Evolutionary conservation across 2,797 vertebrate species (phyloP).

Genomic region (Typhlichthys eigenmanni): DNA sequence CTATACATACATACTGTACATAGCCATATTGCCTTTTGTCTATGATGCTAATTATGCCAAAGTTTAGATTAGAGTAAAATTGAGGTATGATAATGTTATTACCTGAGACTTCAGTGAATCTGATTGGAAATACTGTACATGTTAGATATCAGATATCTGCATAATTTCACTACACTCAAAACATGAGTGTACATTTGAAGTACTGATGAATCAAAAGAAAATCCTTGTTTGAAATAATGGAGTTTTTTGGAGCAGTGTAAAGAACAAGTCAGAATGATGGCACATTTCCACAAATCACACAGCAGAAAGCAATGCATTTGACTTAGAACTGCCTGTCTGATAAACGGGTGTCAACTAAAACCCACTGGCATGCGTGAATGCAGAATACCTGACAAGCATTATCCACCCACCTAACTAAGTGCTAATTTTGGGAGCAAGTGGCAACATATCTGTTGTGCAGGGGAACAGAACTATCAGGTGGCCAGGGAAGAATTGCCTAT

Average conservation of each 20-base stretch:
- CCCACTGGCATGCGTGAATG: slow-evolving; percentile 24
- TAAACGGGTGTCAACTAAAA: slow-evolving; percentile 24
- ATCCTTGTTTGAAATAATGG: neutral
- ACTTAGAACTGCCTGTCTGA: slow-evolving; percentile 24
- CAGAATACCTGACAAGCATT: slow-evolving; percentile 24
- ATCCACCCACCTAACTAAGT: slow-evolving; percentile 46
- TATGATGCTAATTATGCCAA: too few relatives aligned
- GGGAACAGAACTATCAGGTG: slow-evolving; percentile 55
- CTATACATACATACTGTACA: too few relatives aligned
- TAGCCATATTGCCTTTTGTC: too few relatives aligned
- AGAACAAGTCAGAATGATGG: slow-evolving; percentile 7
- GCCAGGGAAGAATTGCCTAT: slow-evolving; percentile 18
- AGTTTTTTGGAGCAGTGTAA: slow-evolving; percentile 3
- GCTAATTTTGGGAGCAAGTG: slow-evolving; percentile 34
- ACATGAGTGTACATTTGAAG: too few relatives aligned
- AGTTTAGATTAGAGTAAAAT: too few relatives aligned
- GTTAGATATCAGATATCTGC: too few relatives aligned
- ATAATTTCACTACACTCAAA: too few relatives aligned
- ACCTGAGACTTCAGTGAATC: too few relatives aligned
- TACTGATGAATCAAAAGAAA: slow-evolving; percentile 7
- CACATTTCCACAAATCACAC: slow-evolving; percentile 9
- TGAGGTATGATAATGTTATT: too few relatives aligned
- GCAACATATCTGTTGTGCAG: slow-evolving; percentile 36
- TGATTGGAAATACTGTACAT: too few relatives aligned
- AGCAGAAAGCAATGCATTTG: slow-evolving; percentile 14